phyloP scores from a whole-genome alignment of 1,140 invertebrate genomes.

The Monomorium pharaonis region DNA sequence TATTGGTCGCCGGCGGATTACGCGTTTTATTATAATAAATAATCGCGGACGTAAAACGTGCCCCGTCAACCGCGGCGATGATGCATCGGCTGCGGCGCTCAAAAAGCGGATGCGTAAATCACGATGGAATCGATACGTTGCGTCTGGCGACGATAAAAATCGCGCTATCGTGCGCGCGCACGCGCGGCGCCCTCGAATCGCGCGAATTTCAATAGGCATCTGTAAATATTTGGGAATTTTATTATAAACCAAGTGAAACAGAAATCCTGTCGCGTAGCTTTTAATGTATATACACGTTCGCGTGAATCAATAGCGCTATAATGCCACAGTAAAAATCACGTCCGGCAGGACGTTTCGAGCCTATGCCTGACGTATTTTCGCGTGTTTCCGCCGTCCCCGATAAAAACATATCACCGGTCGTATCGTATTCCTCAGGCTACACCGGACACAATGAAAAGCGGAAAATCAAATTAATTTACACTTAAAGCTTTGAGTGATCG shows the following conservation, averaged over 20 bases:
- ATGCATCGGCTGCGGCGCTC: slow-evolving; percentile 21
- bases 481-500: slow-evolving; percentile 51
- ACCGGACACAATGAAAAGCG: slow-evolving; percentile 47
- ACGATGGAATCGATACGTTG: slow-evolving; percentile 5
- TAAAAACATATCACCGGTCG: slow-evolving; percentile 47
- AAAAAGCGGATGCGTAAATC: slow-evolving; percentile 36
- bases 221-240: slow-evolving; percentile 45
- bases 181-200: background rate
- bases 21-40: slow-evolving; percentile 52
- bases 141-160: slow-evolving; percentile 28
- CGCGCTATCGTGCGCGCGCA: no score
- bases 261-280: background rate
- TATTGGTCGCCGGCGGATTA: slow-evolving; percentile 8
- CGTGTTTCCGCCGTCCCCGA: slow-evolving; percentile 15
- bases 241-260: slow-evolving; percentile 4
- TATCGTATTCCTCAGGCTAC: slow-evolving; percentile 42
- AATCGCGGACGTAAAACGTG: slow-evolving; percentile 24
- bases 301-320: slow-evolving; percentile 35
- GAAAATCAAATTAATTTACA: slow-evolving; percentile 58
- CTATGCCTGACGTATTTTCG: slow-evolving; percentile 47
- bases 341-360: slow-evolving; percentile 34
- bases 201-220: slow-evolving; percentile 16
- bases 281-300: background rate
- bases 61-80: background rate
- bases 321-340: slow-evolving; percentile 45